Conservation (phyloP, 1,140 invertebrate genomes). For the Aphelinus atriplicis region DNA sequence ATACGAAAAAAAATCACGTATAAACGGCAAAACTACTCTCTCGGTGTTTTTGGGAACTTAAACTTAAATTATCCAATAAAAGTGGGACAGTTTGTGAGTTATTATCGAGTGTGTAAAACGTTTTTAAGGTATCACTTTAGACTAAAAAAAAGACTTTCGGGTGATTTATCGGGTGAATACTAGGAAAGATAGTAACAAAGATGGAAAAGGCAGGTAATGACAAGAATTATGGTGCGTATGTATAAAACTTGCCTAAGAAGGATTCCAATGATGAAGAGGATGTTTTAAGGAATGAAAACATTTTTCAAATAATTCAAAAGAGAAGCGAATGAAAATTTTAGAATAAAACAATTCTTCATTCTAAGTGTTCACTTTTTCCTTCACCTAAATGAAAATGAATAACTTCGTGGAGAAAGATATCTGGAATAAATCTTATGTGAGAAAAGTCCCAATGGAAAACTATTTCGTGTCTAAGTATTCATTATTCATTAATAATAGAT, state of each 20-base stretch:
- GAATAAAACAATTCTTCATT: constrained; percentile 51
- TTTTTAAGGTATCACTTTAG: constrained; percentile 30
- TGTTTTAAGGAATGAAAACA: not conserved
- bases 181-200: constrained; percentile 22
- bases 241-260: constrained; percentile 16
- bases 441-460: too few relatives aligned
- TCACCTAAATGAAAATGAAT: constrained; percentile 42
- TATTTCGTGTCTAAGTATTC: too few relatives aligned
- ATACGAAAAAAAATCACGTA: constrained; percentile 58
- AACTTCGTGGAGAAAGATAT: constrained; percentile 15
- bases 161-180: constrained; percentile 49
- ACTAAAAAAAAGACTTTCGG: constrained; percentile 26
- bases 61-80: constrained; percentile 49
- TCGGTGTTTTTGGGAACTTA: constrained; percentile 65
- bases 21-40: constrained; percentile 63
- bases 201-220: not conserved
- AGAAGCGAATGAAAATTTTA: constrained; percentile 29
- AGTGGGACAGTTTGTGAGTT: constrained; percentile 18
- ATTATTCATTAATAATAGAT: too few relatives aligned
- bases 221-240: constrained; percentile 16
- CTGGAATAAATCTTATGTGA: not conserved
- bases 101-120: constrained; percentile 29
- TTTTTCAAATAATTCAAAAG: constrained; percentile 2
- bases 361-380: constrained; percentile 55
- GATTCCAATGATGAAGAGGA: constrained; percentile 10